Evolutionary conservation across 1,140 invertebrate species (phyloP), one percentile per base, ranked within the genome.

Genomic region (Neocloeon triangulifer): DNA sequence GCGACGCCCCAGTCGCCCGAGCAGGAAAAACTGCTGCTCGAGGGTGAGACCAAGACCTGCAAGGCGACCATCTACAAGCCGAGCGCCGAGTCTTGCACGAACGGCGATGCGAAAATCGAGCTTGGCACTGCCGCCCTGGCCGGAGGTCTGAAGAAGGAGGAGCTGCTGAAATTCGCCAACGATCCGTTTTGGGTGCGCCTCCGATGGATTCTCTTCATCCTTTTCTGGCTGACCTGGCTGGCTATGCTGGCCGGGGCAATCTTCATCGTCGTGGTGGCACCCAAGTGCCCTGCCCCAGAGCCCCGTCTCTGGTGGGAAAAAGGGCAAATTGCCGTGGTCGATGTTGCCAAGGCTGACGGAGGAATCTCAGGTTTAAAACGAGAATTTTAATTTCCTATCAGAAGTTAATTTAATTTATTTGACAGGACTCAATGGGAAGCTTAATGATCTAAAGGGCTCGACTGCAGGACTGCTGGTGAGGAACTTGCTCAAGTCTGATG

Each of bases 151-250:
- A 72, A 69, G 4, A 91, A 89, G 52, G 81, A 88, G 45, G 85
- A 91, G 47, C 52, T 92, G 28, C 73, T 89, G 74, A 84, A 84
- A 52, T 82, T 71, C 44, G 80, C 79, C 1, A 84, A 84, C 45
- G 81, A 89, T 55, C 84, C 84, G 19, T 88, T 86, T 48, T 92
- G 85, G 84, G 63, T 86, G 18, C 65, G 69, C 29, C 52, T 86
- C 26, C 63, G 85, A 41, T 84, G 76, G 78, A 59, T 70, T 38
- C 63, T 89, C 31, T 91, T 91, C 47, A 56, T 80, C 18, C 41
- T 68, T 5, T 92, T 91, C 49, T 91, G 85, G 85, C 37, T 73
- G 10, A 44, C 79, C 19, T 92, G 85, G 85, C 45, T 72, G 30
- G 68, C 61, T 20, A 91, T 89, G 82, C 51, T 91, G 22, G 66